Evolutionary conservation across 1,140 invertebrate genomes (phyloP).

Genomic region (Drosophila willistoni): DNA sequence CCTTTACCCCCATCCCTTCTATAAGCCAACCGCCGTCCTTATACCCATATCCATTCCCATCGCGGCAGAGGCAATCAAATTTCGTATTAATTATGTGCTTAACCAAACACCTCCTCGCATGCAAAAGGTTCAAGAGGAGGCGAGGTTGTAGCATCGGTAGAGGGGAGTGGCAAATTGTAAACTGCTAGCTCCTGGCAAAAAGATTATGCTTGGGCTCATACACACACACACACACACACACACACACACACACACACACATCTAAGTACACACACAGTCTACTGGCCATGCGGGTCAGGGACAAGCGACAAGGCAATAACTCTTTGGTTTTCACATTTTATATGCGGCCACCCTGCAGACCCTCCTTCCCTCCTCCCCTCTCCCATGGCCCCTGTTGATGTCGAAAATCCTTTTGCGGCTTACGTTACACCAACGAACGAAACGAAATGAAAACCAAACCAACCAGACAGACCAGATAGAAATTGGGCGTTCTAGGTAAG

Average conservation of each 20-base stretch:
- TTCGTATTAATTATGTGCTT: slow-evolving; percentile 81
- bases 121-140: slow-evolving; percentile 15
- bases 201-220: slow-evolving; percentile 31
- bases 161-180: slow-evolving; percentile 59
- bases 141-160: not conserved
- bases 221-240: not conserved
- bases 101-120: slow-evolving; percentile 69
- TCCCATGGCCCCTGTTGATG: slow-evolving; percentile 23
- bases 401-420: slow-evolving; percentile 80
- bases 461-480: slow-evolving; percentile 17
- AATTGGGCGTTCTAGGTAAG: slow-evolving; percentile 19
- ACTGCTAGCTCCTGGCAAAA: slow-evolving; percentile 59
- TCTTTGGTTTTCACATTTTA: slow-evolving; percentile 77
- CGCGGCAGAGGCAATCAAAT: slow-evolving; percentile 77
- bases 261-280: slow-evolving; percentile 23
- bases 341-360: slow-evolving; percentile 10
- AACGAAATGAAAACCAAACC: not conserved
- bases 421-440: slow-evolving; percentile 52
- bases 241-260: too few species aligned
- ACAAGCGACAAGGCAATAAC: slow-evolving; percentile 72
- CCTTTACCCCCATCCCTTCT: not conserved
- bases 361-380: not conserved
- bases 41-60: slow-evolving; percentile 45
- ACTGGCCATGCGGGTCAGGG: slow-evolving; percentile 70
- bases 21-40: slow-evolving; percentile 6